phyloP scores from a whole-genome alignment of 2,113 vertebrate genomes.

The Dipodomys spectabilis region DNA sequence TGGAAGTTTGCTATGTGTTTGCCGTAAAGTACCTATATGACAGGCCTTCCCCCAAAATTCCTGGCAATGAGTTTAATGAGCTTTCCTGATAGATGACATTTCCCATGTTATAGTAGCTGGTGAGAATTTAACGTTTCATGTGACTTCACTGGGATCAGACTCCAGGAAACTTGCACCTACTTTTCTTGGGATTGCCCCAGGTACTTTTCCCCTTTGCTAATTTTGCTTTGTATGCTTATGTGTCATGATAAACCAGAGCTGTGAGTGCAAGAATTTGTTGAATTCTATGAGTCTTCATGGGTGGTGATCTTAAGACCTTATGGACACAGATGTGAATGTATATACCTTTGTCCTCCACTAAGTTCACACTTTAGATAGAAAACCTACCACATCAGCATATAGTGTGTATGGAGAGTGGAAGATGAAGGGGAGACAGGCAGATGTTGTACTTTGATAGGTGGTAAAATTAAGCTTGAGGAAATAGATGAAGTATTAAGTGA shows the following conservation, averaged over 20 bases:
- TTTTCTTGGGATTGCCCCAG: background rate
- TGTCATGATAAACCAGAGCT: background rate
- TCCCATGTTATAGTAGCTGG: background rate
- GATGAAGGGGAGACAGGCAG: background rate
- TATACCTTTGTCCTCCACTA: background rate
- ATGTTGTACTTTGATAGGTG: background rate
- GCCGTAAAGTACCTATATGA: background rate
- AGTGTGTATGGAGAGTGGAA: background rate
- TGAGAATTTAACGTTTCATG: background rate
- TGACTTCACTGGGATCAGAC: background rate
- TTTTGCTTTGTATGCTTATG: slow-evolving; percentile 11
- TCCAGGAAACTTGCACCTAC: background rate
- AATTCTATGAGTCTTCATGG: background rate
- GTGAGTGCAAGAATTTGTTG: background rate
- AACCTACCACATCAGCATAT: background rate
- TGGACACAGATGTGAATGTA: background rate
- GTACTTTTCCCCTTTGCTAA: background rate
- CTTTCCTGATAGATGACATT: background rate
- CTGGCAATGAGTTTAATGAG: background rate
- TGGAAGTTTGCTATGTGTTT: background rate
- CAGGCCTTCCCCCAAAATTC: background rate
- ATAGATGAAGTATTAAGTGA: background rate
- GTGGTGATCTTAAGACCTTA: background rate
- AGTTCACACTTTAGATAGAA: background rate
- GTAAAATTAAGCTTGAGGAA: background rate